These are phyloP conservation scores for Julus scanicus DNA, from an alignment of 2,888 invertebrate species.

Conservation along the genomic window DNA sequence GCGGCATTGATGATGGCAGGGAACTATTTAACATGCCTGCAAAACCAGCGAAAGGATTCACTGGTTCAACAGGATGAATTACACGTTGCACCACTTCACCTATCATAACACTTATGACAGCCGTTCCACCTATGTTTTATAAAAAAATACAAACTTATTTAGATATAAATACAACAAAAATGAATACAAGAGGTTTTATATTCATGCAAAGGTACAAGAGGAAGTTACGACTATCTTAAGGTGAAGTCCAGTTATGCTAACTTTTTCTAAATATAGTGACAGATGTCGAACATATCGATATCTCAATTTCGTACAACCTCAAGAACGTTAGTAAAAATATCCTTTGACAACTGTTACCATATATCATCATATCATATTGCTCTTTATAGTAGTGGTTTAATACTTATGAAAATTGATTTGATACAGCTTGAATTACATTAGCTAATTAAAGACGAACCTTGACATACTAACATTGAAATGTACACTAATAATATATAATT, in stretches of 20 bases:
- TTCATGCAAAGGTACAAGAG: too few relatives aligned
- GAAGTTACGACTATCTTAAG: too few relatives aligned
- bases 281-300: too few relatives aligned
- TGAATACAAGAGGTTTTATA: too few relatives aligned
- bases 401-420: not conserved
- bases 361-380: not conserved
- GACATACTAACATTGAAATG: too few relatives aligned
- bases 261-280: too few relatives aligned
- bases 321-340: too few relatives aligned
- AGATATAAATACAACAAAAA: not conserved
- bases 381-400: too few relatives aligned
- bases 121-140: constrained; percentile 65
- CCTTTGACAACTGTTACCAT: too few relatives aligned
- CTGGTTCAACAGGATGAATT: constrained; percentile 50
- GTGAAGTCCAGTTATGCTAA: too few relatives aligned
- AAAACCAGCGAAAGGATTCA: not conserved
- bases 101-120: constrained; percentile 90
- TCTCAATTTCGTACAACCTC: too few relatives aligned
- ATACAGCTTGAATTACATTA: not conserved
- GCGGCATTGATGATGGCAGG: constrained; percentile 7
- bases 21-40: not conserved
- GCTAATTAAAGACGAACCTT: not conserved
- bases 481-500: not conserved
- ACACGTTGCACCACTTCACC: constrained; percentile 76
- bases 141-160: not conserved